Base-by-base conservation (phyloP, 2,797 vertebrate genomes). In the Cyprinodon diabolis region DNA sequence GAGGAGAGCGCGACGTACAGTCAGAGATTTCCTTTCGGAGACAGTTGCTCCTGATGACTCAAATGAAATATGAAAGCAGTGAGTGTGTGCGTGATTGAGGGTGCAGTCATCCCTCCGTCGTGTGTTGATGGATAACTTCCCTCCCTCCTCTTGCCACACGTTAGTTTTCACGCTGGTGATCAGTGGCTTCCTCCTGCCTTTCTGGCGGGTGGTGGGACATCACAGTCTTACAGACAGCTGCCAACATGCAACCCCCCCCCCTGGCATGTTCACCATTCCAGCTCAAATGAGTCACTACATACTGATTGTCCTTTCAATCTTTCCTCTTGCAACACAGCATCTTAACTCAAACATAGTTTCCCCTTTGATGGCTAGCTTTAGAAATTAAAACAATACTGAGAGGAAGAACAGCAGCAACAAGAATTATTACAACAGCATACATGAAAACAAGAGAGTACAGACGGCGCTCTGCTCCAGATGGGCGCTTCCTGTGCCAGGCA, bases 401-500 rank as follows among this genome's bases (percentile, higher is more conserved):
- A 79, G 54, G 58, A 67, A 74, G 71, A 67, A 74, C 83, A 80
- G 81, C 74, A 77, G 82, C 72, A 80, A 88, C 87, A 86, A 81
- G 80, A 81, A 82, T 84, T 69, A 82, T 90, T 83, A 85, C 74
- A 82, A 78, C 73, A 70, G 79, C 21, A 73, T 47, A 72, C 74
- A 72, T 75, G 78, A 78, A 74, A 79, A 80, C 88, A 83, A 75
- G 84, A 80, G 83, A 82, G 83, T 78, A 87, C 84, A 86, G 79
- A 80, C 85, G 83, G 79, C 75, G 66, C 84, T 90, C 78, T 55
- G 62, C 85, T 90, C 89, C 92, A 93, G 92, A 92, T 91, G 91
- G 90, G 87, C 49, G 75, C 88, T 91, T 91, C 88, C 88, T 87
- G 81, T 91, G 85, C 87, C 88, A 92, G 86, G 84, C 89, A 91